These are phyloP conservation scores for Drosophila borealis DNA, from an alignment of 2,888 invertebrate genomes.

Conservation along the genomic window DNA sequence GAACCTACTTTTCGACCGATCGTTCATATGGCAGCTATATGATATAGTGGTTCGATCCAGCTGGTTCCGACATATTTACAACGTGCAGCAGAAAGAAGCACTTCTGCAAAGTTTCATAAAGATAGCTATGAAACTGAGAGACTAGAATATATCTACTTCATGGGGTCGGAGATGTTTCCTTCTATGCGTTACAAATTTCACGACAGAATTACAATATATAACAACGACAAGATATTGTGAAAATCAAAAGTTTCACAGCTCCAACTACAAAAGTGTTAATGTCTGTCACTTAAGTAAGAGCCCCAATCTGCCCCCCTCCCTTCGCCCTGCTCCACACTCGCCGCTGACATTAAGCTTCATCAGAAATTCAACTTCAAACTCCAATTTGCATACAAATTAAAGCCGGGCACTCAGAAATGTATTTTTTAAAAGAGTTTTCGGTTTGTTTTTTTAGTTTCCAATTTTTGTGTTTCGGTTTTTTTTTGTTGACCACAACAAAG, in stretches of 20 bases:
- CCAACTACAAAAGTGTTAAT: constrained; percentile 68
- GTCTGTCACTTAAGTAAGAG: constrained; percentile 69
- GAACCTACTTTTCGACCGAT: too few relatives aligned
- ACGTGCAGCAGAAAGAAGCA: too few relatives aligned
- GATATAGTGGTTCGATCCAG: too few relatives aligned
- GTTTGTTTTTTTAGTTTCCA: constrained; percentile 3
- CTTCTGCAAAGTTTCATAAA: too few relatives aligned
- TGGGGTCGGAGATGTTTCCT: too few relatives aligned
- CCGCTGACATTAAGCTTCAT: constrained; percentile 68
- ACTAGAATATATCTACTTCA: too few relatives aligned
- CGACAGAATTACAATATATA: too few relatives aligned
- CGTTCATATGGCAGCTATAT: too few relatives aligned
- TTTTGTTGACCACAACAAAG: constrained; percentile 64
- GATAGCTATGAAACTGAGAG: too few relatives aligned
- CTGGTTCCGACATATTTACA: too few relatives aligned
- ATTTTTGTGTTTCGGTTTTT: constrained; percentile 34
- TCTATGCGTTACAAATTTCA: too few relatives aligned
- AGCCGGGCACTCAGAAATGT: constrained; percentile 58
- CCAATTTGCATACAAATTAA: constrained; percentile 76
- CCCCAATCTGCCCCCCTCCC: background rate
- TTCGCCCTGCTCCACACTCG: background rate
- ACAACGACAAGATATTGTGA: constrained; percentile 37
- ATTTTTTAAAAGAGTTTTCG: constrained; percentile 9
- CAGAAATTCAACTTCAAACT: constrained; percentile 64
- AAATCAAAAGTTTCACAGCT: constrained; percentile 73